Conservation (phyloP, 2,113 vertebrate genomes). For the Ochotona curzoniae region DNA sequence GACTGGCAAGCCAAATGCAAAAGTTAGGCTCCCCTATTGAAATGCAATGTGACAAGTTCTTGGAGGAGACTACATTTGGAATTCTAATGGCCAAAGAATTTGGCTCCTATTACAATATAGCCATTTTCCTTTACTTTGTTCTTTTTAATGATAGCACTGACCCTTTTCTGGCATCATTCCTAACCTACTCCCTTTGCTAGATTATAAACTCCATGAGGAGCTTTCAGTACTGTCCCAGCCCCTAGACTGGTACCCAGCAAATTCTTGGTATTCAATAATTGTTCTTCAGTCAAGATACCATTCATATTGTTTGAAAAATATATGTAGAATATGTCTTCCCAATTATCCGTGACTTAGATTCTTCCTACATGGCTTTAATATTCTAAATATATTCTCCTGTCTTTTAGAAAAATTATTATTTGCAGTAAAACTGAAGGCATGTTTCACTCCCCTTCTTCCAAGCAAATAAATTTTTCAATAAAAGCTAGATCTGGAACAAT, state of each 20-base stretch:
- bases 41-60: no score
- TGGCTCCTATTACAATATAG: background rate
- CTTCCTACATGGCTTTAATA: background rate
- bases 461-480: conserved; percentile 16
- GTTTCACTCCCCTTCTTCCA: background rate
- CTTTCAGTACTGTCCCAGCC: background rate
- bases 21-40: no score
- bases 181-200: background rate
- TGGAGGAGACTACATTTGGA: no score
- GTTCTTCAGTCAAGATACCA: conserved; percentile 30
- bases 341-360: background rate
- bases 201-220: background rate
- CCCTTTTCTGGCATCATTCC: background rate
- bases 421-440: conserved; percentile 17
- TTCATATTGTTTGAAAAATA: conserved; percentile 5
- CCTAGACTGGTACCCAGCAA: conserved; percentile 6
- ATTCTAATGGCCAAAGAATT: no score
- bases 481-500: background rate
- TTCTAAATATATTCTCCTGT: conserved; percentile 17
- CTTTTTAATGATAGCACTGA: background rate
- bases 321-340: conserved; percentile 4
- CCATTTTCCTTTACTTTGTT: conserved; percentile 31
- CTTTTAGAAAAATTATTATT: background rate
- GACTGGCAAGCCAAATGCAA: no score
- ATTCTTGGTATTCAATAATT: conserved; percentile 30